Base-by-base conservation (phyloP, 2,888 invertebrate species). In the Cephus sareptanus region DNA sequence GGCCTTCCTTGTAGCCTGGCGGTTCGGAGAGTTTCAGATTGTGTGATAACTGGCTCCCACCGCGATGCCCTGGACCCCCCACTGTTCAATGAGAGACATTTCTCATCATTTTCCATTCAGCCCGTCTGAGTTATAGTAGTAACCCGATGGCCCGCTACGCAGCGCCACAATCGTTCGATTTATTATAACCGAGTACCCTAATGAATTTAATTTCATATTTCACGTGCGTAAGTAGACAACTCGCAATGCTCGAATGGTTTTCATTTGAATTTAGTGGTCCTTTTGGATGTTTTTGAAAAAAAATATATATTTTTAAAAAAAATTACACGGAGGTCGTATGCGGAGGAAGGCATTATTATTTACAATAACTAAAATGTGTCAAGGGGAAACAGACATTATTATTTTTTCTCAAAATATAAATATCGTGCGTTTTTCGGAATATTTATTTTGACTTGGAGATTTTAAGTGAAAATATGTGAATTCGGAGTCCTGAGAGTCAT, bases 121-220 rank as follows among this genome's bases (percentile, higher is more conserved):
- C 80, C 85, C 83, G 86, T 86, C 89, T 89, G 90, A 90, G 87
- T 90, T 90, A 90, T 90, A 89, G 88, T 15, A 40, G 40, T 40
- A 40, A 40, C 40, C 40, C 40, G 40, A 40, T 40, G 40, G 85
- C 85, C 86, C 85, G 78, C 80, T 83, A 83, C 86, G 85, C 83
- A 84, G 82, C 83, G 83, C 84, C 87, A 90, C 90, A 88, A 89
- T 90, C 89, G 88, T 89, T 89, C 90, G 89, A 90, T 90, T 90
- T 90, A 90, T 90, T 88, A 87, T 88, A 88, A 88, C 87, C 88
- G 87, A 87, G 87, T 87, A 88, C 40, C 85, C 89, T 90, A 90
- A 90, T 90, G 90, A 90, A 89, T 90, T 90, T 90, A 89, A 90
- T 90, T 90, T 90, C 90, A 90, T 90, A 90, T 90, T 90, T 90